Evolutionary conservation across 2,113 vertebrate species (phyloP).

Genomic region (Otolemur garnettii): DNA sequence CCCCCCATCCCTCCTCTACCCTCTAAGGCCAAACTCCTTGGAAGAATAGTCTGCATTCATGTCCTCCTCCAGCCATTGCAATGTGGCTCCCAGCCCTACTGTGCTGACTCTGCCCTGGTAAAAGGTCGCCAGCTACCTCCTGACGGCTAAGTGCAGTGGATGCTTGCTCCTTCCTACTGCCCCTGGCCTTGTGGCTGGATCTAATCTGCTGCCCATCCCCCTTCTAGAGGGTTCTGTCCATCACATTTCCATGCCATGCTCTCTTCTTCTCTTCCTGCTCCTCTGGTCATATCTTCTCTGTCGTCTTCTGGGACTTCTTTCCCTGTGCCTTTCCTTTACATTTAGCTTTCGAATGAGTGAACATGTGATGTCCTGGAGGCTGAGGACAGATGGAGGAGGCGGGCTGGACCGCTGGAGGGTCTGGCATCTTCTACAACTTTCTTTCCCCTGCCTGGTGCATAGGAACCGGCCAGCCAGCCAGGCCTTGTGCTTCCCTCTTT

Average conservation of each 20-base stretch:
- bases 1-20: neutral
- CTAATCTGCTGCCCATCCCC: rapidly evolving
- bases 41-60: neutral
- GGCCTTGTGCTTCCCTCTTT: neutral
- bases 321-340: too few relatives aligned
- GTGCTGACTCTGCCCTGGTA: neutral
- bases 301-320: neutral
- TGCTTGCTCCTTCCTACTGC: neutral
- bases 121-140: neutral
- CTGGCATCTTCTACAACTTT: neutral
- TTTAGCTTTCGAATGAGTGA: neutral
- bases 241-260: neutral
- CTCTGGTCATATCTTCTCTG: neutral
- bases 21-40: neutral
- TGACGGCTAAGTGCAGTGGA: neutral
- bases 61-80: neutral
- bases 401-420: neutral
- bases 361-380: neutral
- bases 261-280: neutral
- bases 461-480: neutral
- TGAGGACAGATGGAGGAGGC: neutral
- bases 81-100: too few relatives aligned
- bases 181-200: neutral
- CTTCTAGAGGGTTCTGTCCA: neutral
- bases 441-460: neutral